Evolutionary conservation across 2,888 invertebrate genomes (phyloP).

Genomic region (Microctonus brassicae): DNA sequence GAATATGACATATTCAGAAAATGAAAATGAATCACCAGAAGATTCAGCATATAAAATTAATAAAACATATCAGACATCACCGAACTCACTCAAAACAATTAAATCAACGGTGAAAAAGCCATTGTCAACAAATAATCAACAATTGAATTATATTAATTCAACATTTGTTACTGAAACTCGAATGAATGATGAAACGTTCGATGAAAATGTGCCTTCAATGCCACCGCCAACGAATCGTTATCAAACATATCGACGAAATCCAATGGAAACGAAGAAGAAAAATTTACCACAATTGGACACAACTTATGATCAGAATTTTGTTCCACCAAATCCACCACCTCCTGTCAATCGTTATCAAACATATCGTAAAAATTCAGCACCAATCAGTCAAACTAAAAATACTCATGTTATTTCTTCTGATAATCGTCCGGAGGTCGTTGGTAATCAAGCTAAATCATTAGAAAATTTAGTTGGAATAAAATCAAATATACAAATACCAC

Average conservation of each 20-base stretch:
- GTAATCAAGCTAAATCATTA: constrained; percentile 35
- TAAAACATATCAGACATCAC: background rate
- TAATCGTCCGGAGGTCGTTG: background rate
- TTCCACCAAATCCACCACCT: constrained; percentile 27
- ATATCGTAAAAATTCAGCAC: constrained; percentile 49
- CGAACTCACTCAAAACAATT: background rate
- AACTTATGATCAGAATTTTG: constrained; percentile 30
- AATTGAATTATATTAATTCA: background rate
- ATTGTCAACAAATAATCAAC: constrained; percentile 6
- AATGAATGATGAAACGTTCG: constrained; percentile 12
- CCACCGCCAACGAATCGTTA: background rate
- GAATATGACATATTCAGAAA: background rate
- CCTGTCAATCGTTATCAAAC: constrained; percentile 55
- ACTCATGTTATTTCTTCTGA: background rate
- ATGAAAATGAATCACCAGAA: constrained; percentile 4
- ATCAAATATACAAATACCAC: background rate
- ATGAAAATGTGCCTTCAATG: constrained; percentile 5
- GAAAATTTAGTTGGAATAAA: constrained; percentile 34
- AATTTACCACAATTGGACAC: constrained; percentile 31
- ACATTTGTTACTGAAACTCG: constrained; percentile 4
- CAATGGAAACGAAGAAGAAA: constrained; percentile 25
- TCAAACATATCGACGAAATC: background rate
- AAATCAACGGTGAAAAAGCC: constrained; percentile 5
- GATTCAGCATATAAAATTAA: background rate
- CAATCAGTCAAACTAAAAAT: constrained; percentile 32